Conservation (phyloP, 2,888 invertebrate genomes). For the Mesodorylaimus sp. region DNA sequence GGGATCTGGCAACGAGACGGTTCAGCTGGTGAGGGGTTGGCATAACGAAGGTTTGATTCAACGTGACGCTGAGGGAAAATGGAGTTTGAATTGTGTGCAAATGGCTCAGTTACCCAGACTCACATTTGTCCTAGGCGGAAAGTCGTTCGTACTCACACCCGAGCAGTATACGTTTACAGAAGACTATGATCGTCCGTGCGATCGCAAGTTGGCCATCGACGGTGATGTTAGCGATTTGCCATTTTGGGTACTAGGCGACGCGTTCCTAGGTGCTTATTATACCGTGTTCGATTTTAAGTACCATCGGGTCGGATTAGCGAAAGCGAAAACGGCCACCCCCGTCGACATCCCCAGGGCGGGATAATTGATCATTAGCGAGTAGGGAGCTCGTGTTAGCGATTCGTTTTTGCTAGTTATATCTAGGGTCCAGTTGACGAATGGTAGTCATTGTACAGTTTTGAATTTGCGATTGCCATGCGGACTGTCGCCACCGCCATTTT, state of each 20-base stretch:
- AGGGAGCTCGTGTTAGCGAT: no score
- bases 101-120: background rate
- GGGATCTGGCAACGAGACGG: background rate
- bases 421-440: no score
- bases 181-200: background rate
- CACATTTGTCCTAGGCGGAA: background rate
- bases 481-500: no score
- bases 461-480: no score
- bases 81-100: background rate
- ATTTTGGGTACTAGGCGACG: slow-evolving; percentile 1
- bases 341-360: no score
- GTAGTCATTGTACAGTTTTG: no score
- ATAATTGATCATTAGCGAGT: no score
- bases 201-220: background rate
- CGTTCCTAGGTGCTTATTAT: slow-evolving; percentile 1
- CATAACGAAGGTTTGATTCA: background rate
- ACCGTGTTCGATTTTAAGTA: slow-evolving; percentile 1
- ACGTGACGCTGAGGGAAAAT: background rate
- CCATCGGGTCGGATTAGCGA: background rate
- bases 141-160: background rate
- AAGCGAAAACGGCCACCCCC: no score
- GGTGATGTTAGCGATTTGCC: background rate
- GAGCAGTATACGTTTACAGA: slow-evolving; percentile 1
- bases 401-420: no score
- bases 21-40: background rate